phyloP scores from a whole-genome alignment of 2,888 invertebrate species.

The Athrips mouffetella region DNA sequence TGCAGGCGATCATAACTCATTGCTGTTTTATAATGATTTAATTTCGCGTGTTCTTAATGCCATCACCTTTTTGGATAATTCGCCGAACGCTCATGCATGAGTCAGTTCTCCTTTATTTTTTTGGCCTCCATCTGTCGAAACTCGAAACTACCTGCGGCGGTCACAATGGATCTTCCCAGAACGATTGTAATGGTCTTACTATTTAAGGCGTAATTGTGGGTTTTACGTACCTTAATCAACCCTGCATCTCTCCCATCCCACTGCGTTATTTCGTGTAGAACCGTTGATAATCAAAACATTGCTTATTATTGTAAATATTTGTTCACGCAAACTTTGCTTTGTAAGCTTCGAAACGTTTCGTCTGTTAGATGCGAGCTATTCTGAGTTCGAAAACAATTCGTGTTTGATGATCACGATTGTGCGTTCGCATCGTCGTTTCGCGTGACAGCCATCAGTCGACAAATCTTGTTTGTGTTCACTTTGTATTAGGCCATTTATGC shows the following conservation, averaged over 20 bases:
- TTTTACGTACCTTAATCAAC: conserved; percentile 27
- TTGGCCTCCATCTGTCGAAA: conserved; percentile 15
- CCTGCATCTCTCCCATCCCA: conserved; percentile 23
- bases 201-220: conserved; percentile 37
- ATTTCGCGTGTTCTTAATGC: conserved; percentile 9
- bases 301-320: conserved; percentile 32
- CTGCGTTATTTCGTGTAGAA: conserved; percentile 31
- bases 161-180: conserved; percentile 37
- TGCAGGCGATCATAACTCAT: neutral
- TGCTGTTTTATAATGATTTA: neutral
- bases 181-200: conserved; percentile 32
- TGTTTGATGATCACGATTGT: conserved; percentile 30
- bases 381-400: conserved; percentile 24
- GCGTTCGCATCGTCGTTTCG: conserved; percentile 15
- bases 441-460: conserved; percentile 37
- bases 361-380: conserved; percentile 29
- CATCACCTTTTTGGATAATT: conserved; percentile 15
- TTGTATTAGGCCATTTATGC: conserved; percentile 50
- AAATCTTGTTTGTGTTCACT: conserved; percentile 36
- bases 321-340: conserved; percentile 33
- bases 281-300: conserved; percentile 27
- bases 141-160: conserved; percentile 22
- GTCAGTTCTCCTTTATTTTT: conserved; percentile 21
- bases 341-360: conserved; percentile 34
- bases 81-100: conserved; percentile 19